phyloP scores from a whole-genome alignment of 2,888 invertebrate species.

The Drosophila quinaria region DNA sequence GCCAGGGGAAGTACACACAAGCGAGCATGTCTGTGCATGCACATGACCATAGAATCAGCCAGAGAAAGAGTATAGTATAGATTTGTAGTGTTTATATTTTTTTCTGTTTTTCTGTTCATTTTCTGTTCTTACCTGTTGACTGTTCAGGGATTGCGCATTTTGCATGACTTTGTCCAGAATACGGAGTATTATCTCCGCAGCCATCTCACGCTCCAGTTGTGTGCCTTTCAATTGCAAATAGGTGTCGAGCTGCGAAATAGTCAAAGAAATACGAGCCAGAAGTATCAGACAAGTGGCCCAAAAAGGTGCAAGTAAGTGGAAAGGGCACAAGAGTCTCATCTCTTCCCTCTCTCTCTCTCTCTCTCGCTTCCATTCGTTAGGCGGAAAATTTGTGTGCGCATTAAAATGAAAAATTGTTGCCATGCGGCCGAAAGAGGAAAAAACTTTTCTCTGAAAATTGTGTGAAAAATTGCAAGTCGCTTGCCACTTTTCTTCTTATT shows the following conservation, averaged over 20 bases:
- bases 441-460: conserved; percentile 57
- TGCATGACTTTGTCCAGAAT: conserved; percentile 89
- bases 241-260: conserved; percentile 84
- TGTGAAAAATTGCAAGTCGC: conserved; percentile 57
- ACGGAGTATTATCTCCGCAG: conserved; percentile 87
- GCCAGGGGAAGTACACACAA: conserved; percentile 52
- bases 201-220: conserved; percentile 86
- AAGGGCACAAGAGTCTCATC: conserved; percentile 13
- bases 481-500: conserved; percentile 23
- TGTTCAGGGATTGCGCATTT: conserved; percentile 89
- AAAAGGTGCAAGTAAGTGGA: conserved; percentile 18
- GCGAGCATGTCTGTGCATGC: conserved; percentile 9
- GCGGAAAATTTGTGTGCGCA: conserved; percentile 79
- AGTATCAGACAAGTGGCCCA: conserved; percentile 42
- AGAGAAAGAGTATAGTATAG: background rate
- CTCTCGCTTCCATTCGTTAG: conserved; percentile 67
- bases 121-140: conserved; percentile 88
- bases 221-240: conserved; percentile 85
- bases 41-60: background rate
- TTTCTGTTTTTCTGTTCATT: background rate
- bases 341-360: background rate
- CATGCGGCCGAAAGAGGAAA: conserved; percentile 40
- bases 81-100: background rate
- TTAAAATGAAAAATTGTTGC: conserved; percentile 83
- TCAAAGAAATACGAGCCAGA: conserved; percentile 43